phyloP scores from a whole-genome alignment of 2,888 invertebrate genomes.

The Microplitis manilae region DNA sequence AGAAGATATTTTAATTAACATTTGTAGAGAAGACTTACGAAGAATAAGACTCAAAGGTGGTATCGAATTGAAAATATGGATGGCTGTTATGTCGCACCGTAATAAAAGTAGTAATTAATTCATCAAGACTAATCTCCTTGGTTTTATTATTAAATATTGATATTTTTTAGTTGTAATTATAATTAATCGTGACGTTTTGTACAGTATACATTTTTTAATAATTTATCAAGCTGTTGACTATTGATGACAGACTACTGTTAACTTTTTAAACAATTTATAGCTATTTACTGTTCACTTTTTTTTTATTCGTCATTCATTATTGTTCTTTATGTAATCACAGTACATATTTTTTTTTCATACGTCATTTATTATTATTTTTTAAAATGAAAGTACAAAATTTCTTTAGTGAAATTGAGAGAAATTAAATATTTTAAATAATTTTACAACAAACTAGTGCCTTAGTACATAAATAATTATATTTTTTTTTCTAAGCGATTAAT shows the following conservation, averaged over 20 bases:
- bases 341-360: neutral
- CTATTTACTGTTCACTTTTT: neutral
- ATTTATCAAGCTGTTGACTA: neutral
- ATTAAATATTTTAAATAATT: neutral
- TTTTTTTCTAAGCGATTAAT: neutral
- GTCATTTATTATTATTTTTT: neutral
- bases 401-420: neutral
- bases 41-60: slow-evolving; percentile 87
- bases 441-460: neutral
- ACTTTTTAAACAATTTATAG: neutral
- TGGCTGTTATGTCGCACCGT: slow-evolving; percentile 76
- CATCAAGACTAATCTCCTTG: too few relatives aligned
- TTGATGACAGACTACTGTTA: neutral
- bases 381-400: neutral
- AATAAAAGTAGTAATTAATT: slow-evolving; percentile 46
- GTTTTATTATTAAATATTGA: too few relatives aligned
- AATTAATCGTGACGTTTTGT: slow-evolving; percentile 21
- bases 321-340: too few relatives aligned
- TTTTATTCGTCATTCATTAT: neutral
- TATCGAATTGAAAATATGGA: slow-evolving; percentile 88
- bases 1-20: slow-evolving; percentile 84
- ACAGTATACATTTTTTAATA: slow-evolving; percentile 23
- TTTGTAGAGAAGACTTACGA: slow-evolving; percentile 87
- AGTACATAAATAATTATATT: neutral
- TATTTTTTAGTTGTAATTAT: too few relatives aligned